Percentiles rank a stretch among this genome's conserved stretches.
These are phyloP conservation scores for Eufriesea mexicana DNA, from an alignment of 1,140 invertebrate species.

Conservation along the genomic window DNA sequence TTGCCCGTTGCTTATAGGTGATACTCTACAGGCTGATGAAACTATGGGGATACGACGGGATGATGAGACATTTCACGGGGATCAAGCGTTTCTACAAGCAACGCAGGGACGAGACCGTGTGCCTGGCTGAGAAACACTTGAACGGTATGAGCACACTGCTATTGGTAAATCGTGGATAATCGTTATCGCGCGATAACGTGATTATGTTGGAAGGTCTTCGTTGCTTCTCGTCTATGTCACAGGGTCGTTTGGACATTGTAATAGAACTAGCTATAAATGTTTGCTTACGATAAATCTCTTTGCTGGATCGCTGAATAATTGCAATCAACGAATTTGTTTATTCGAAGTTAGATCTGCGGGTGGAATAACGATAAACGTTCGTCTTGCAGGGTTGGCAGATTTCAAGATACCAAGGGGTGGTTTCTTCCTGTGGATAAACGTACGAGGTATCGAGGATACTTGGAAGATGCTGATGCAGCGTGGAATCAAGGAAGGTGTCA, in stretches of 20 bases:
- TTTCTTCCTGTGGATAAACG: slow-evolving; percentile 91
- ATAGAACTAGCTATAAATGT: background rate
- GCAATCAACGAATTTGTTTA: too few species aligned
- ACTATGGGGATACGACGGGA: slow-evolving; percentile 84
- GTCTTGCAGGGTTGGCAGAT: slow-evolving; percentile 84
- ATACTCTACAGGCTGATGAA: slow-evolving; percentile 85
- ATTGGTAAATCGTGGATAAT: background rate
- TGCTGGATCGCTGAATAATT: too few species aligned
- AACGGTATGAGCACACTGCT: slow-evolving; percentile 69
- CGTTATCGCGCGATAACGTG: background rate
- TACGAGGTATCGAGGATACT: slow-evolving; percentile 86
- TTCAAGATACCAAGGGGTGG: slow-evolving; percentile 87
- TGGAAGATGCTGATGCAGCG: slow-evolving; percentile 88
- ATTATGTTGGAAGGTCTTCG: background rate
- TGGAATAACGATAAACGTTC: background rate
- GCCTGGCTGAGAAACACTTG: slow-evolving; percentile 85
- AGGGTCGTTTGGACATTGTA: too few species aligned
- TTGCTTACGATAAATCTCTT: background rate
- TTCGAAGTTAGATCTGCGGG: too few species aligned
- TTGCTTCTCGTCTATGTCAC: background rate
- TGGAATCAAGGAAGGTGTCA: slow-evolving; percentile 84
- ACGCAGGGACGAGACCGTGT: slow-evolving; percentile 85
- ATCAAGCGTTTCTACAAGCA: slow-evolving; percentile 86
- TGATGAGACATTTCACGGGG: slow-evolving; percentile 84
- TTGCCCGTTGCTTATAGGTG: slow-evolving; percentile 80